Evolutionary conservation across 2,113 vertebrate species (phyloP).

Genomic region (Nothoprocta pentlandii): DNA sequence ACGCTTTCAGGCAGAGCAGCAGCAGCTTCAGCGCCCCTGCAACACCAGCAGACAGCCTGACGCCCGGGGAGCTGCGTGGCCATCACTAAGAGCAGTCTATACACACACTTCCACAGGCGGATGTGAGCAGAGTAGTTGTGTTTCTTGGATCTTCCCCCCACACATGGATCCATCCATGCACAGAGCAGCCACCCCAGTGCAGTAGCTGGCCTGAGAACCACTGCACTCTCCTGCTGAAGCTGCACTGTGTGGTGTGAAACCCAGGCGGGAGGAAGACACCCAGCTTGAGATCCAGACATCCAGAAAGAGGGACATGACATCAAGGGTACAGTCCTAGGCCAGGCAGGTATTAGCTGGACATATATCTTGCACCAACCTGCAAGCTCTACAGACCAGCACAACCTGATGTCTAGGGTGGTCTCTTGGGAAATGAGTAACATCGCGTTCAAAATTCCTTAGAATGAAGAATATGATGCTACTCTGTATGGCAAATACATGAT

Average conservation of each 20-base stretch:
- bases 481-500: neutral
- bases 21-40: neutral
- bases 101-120: neutral
- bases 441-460: neutral
- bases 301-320: neutral
- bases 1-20: accelerated
- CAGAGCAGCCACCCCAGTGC: too few species aligned
- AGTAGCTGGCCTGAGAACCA: accelerated
- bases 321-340: neutral
- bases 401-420: neutral
- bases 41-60: accelerated
- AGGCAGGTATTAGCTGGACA: neutral
- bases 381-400: neutral
- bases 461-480: neutral
- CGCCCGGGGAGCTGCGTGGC: neutral
- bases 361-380: neutral
- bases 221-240: neutral
- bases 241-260: neutral
- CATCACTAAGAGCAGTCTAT: accelerated
- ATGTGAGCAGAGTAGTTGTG: neutral
- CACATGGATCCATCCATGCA: too few species aligned
- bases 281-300: neutral
- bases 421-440: neutral
- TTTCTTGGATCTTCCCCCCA: neutral
- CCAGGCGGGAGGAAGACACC: neutral